Conservation (phyloP, 2,113 vertebrate species). For the Brienomyrus longianalis region DNA sequence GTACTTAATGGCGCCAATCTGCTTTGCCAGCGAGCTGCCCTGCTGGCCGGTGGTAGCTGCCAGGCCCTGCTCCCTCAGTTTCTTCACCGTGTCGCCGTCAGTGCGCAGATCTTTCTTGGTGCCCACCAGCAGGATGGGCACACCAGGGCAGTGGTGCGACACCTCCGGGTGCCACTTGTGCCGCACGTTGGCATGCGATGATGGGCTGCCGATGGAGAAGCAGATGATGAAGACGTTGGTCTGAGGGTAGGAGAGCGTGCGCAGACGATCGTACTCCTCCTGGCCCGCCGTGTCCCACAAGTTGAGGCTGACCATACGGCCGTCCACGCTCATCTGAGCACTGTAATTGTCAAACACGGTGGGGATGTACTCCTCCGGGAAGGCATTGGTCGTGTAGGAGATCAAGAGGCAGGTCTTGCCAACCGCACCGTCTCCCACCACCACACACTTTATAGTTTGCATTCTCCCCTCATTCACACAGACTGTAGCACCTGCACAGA, state of each 20-base stretch:
- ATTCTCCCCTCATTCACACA: conserved; percentile 73
- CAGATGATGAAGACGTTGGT: conserved; percentile 90
- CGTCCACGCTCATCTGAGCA: conserved; percentile 88
- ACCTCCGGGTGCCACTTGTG: conserved; percentile 93
- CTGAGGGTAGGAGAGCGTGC: conserved; percentile 84
- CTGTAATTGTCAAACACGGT: conserved; percentile 95
- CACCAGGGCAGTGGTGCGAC: conserved; percentile 84
- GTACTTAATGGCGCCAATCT: conserved; percentile 87
- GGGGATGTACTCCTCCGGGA: conserved; percentile 88
- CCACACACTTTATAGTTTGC: conserved; percentile 94
- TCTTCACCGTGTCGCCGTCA: conserved; percentile 81
- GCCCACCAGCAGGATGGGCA: conserved; percentile 83
- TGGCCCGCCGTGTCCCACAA: conserved; percentile 93
- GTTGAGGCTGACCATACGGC: conserved; percentile 82
- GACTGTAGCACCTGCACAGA: conserved; percentile 55
- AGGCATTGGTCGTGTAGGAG: conserved; percentile 89
- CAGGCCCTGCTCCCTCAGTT: conserved; percentile 84
- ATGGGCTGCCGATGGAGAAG: conserved; percentile 86
- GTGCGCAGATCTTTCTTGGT: conserved; percentile 82
- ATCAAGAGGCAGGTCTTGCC: conserved; percentile 94
- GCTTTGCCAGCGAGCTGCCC: conserved; percentile 77
- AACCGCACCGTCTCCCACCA: conserved; percentile 87
- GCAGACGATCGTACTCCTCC: conserved; percentile 84
- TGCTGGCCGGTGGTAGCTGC: conserved; percentile 80
- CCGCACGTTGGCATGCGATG: conserved; percentile 82